Conservation (phyloP, 2,113 vertebrate species). For the Catagonus wagneri region DNA sequence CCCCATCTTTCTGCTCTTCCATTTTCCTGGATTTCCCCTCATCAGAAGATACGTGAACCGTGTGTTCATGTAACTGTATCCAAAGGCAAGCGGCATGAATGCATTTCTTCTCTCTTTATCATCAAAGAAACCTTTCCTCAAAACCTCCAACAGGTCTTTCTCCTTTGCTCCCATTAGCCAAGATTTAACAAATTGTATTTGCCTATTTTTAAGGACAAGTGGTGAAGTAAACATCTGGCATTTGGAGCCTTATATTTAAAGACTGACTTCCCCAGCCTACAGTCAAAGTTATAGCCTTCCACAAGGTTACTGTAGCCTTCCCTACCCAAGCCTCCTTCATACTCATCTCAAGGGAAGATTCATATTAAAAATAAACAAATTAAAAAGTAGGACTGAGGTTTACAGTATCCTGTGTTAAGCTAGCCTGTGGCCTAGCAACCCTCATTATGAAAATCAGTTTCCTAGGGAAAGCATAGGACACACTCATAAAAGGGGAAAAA, state of each 20-base stretch:
- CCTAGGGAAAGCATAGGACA: not conserved
- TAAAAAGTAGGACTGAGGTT: not conserved
- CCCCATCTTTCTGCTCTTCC: not conserved
- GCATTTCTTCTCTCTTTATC: not conserved
- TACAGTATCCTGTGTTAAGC: not conserved
- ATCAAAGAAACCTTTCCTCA: not conserved
- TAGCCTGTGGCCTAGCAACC: not conserved
- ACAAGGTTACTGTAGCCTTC: not conserved
- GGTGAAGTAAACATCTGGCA: not conserved
- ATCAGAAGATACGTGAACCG: not conserved
- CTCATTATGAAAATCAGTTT: slow-evolving; percentile 45
- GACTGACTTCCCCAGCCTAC: not conserved
- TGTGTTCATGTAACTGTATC: not conserved
- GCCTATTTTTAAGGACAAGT: not conserved
- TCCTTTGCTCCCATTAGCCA: not conserved
- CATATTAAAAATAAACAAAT: not conserved
- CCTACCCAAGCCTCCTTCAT: not conserved
- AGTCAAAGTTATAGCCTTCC: not conserved
- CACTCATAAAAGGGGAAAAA: not conserved
- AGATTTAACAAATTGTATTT: not conserved
- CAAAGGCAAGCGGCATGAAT: not conserved
- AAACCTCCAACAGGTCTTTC: not conserved
- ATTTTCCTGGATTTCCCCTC: not conserved
- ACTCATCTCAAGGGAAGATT: not conserved
- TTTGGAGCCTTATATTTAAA: not conserved